Evolutionary conservation across 1,140 invertebrate genomes (phyloP).

Genomic region (Rhizoglyphus robini): DNA sequence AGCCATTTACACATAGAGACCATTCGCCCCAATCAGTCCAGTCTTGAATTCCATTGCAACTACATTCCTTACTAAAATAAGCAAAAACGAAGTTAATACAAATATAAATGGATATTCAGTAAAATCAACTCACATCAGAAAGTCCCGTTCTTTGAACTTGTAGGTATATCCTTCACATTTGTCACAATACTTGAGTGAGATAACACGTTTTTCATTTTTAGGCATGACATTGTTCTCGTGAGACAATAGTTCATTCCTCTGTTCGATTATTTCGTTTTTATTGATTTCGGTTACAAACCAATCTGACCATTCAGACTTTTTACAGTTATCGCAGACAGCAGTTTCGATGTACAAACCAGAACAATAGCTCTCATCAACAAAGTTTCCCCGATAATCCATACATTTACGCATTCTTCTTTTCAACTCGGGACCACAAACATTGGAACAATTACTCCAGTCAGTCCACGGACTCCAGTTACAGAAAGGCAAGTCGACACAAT

Average conservation of each 20-base stretch:
- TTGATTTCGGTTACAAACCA: conserved; percentile 47
- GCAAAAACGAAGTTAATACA: background rate
- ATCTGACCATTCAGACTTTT: conserved; percentile 57
- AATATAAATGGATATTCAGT: background rate
- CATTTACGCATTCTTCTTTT: conserved; percentile 42
- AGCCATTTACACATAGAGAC: background rate
- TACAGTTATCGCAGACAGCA: conserved; percentile 50
- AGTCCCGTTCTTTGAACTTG: conserved; percentile 6
- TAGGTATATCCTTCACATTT: conserved; percentile 14
- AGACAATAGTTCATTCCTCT: conserved; percentile 55
- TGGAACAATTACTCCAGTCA: conserved; percentile 33
- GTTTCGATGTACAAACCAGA: conserved; percentile 46
- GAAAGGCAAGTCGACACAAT: conserved; percentile 4
- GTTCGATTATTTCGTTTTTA: conserved; percentile 49
- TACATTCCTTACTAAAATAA: conserved; percentile 8
- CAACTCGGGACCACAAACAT: conserved; percentile 31
- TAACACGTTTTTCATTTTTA: conserved; percentile 17
- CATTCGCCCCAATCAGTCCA: conserved; percentile 18
- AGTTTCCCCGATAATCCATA: conserved; percentile 12
- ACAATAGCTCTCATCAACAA: conserved; percentile 42
- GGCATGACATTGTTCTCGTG: background rate
- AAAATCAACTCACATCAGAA: conserved; percentile 8
- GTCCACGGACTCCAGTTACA: conserved; percentile 33
- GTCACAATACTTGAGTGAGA: conserved; percentile 1
- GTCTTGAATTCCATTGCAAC: background rate